A percentile compares a stretch with the other conserved stretches of the same genome.
Conservation (phyloP, 2,113 vertebrate species). For the Scatophagus argus region DNA sequence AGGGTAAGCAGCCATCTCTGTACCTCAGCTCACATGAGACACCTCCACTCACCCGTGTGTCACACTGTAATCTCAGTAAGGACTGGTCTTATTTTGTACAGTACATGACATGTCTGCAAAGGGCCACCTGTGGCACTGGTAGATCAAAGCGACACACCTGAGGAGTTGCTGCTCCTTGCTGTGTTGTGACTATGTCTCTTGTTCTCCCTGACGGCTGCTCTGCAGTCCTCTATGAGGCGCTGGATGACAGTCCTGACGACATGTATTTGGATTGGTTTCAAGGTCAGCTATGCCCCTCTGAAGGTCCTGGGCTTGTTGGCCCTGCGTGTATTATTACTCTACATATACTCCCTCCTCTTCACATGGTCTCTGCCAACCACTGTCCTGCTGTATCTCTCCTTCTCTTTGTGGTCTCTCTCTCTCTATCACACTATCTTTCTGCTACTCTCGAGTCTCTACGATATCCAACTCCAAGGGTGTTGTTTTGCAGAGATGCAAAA, state of each 20-base stretch:
- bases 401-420: slow-evolving; percentile 42
- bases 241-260: slow-evolving; percentile 85
- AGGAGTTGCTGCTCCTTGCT: slow-evolving; percentile 20
- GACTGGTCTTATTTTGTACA: too few species aligned
- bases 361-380: slow-evolving; percentile 51
- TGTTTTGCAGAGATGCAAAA: slow-evolving; percentile 62
- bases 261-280: slow-evolving; percentile 87
- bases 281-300: slow-evolving; percentile 81
- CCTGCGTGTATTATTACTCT: slow-evolving; percentile 49
- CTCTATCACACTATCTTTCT: slow-evolving; percentile 29
- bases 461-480: slow-evolving; percentile 56
- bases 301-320: slow-evolving; percentile 60
- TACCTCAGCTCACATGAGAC: background rate
- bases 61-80: background rate
- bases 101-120: background rate
- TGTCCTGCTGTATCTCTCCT: slow-evolving; percentile 56
- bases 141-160: slow-evolving; percentile 12
- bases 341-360: slow-evolving; percentile 35
- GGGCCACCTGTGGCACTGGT: slow-evolving; percentile 21
- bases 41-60: background rate
- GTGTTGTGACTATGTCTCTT: slow-evolving; percentile 79
- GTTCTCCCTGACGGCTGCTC: slow-evolving; percentile 76
- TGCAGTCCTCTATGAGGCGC: slow-evolving; percentile 84
- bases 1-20: slow-evolving; percentile 82
- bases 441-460: slow-evolving; percentile 25